These are phyloP conservation scores for Mormyrus hasselquistii DNA, from an alignment of 2,797 vertebrate species.

Conservation along the genomic window DNA sequence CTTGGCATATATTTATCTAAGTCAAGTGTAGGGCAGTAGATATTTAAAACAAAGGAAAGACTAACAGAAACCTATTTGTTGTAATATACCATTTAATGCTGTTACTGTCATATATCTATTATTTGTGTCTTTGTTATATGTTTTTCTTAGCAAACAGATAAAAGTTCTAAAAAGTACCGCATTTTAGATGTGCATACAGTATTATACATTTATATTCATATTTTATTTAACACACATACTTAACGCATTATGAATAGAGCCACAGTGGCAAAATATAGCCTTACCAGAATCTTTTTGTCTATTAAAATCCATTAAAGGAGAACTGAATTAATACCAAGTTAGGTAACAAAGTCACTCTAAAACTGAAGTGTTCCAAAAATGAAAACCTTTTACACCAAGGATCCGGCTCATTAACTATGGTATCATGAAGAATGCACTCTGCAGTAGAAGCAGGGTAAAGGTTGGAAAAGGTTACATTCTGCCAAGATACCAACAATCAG, in stretches of 20 bases:
- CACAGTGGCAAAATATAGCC: neutral
- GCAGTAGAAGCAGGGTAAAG: neutral
- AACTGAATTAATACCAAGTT: neutral
- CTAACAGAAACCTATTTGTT: neutral
- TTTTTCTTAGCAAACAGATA: neutral
- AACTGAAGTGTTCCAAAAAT: neutral
- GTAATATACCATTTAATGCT: neutral
- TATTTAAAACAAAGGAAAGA: neutral
- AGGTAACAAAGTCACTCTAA: neutral
- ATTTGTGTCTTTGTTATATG: neutral
- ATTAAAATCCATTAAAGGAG: neutral
- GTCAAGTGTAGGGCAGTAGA: neutral
- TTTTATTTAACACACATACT: neutral
- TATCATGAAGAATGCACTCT: neutral
- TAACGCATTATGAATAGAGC: neutral
- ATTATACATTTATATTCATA: neutral
- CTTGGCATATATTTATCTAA: neutral
- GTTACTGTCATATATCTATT: neutral
- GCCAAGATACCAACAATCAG: neutral
- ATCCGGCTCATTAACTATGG: neutral
- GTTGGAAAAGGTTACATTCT: conserved; percentile 4
- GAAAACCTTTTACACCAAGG: neutral
- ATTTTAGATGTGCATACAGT: neutral
- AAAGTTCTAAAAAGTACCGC: neutral
- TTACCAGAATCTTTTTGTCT: neutral